Evolutionary conservation across 2,888 invertebrate species (phyloP).

Genomic region (Julus scandinavius): DNA sequence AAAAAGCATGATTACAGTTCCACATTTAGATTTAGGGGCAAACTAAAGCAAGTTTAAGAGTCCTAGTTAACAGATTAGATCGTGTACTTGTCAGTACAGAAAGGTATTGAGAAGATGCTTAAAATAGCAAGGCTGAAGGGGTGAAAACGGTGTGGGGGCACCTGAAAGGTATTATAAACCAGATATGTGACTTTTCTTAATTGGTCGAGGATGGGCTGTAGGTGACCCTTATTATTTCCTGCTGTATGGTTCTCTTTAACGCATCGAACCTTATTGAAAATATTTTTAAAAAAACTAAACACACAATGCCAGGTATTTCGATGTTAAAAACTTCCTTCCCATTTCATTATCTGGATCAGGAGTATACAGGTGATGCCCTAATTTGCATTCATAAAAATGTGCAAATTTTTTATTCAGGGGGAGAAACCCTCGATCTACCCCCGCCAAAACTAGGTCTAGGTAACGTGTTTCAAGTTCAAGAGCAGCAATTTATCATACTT

Average conservation of each 20-base stretch:
- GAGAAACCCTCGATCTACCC: background rate
- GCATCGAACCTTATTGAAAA: constrained; percentile 15
- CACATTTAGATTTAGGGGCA: no score
- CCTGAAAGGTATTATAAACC: background rate
- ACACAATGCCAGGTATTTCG: background rate
- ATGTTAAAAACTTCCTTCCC: constrained; percentile 1
- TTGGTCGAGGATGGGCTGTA: background rate
- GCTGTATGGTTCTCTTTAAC: background rate
- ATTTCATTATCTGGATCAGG: background rate
- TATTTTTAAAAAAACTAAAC: no score
- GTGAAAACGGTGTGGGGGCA: no score
- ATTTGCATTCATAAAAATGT: background rate
- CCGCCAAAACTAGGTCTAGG: background rate
- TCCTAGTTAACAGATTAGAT: no score
- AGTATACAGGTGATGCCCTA: background rate
- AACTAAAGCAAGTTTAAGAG: no score
- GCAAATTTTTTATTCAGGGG: background rate
- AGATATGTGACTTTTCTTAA: background rate
- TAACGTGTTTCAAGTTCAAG: constrained; percentile 35
- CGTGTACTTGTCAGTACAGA: no score
- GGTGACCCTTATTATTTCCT: constrained; percentile 16
- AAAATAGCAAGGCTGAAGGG: background rate
- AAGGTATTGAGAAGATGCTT: background rate
- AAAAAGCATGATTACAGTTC: no score
- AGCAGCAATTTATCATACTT: background rate